Conservation (phyloP, 2,888 invertebrate species). For the Caenorhabditis plicata region DNA sequence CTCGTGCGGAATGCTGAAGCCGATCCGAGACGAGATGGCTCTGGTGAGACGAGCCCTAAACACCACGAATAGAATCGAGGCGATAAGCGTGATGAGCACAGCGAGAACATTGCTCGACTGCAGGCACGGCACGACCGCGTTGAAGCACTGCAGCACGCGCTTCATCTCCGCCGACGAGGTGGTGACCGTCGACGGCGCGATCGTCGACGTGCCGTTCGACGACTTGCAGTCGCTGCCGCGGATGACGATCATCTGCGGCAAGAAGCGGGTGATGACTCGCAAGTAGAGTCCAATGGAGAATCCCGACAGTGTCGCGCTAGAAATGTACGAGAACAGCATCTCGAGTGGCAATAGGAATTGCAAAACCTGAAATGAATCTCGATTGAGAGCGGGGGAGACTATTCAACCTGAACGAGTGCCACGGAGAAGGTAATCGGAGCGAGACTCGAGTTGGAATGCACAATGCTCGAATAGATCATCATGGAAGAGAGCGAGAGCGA, state of each 20-base stretch:
- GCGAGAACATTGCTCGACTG: constrained; percentile 19
- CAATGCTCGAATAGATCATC: constrained; percentile 19
- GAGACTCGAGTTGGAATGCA: constrained; percentile 12
- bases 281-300: constrained; percentile 37
- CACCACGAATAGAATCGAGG: constrained; percentile 16
- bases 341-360: constrained; percentile 39
- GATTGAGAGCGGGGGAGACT: not conserved
- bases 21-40: constrained; percentile 9
- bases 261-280: constrained; percentile 28
- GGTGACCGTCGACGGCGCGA: constrained; percentile 5
- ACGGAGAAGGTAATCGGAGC: constrained; percentile 21
- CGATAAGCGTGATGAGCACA: constrained; percentile 16
- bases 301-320: constrained; percentile 29
- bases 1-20: constrained; percentile 30
- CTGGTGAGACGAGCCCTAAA: constrained; percentile 25
- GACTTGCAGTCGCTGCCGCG: constrained; percentile 32
- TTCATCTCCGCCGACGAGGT: constrained; percentile 22
- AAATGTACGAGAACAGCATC: constrained; percentile 37
- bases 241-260: constrained; percentile 27
- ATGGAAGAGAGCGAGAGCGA: constrained; percentile 24
- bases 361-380: constrained; percentile 17
- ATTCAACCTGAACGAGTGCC: constrained; percentile 18
- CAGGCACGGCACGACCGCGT: constrained; percentile 30
- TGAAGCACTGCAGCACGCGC: constrained; percentile 30
- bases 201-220: not conserved